Conservation (phyloP, 2,113 vertebrate species). For the Tyto alba region DNA sequence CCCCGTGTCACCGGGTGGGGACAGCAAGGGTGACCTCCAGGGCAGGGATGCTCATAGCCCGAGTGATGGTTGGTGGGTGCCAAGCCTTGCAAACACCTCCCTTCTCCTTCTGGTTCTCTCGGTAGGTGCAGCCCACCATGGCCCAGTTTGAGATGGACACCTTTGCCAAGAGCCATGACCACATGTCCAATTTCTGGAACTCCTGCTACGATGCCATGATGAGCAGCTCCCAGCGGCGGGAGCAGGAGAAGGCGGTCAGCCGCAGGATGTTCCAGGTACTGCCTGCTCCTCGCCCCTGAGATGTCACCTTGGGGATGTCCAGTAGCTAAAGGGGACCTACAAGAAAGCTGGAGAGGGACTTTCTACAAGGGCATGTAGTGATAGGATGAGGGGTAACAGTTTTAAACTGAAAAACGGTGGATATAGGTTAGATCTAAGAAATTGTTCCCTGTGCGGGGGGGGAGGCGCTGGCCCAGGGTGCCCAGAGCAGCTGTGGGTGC, state of each 20-base stretch:
- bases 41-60: neutral
- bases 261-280: conserved; percentile 85
- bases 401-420: too few species aligned
- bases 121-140: conserved; percentile 88
- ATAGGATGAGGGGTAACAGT: too few species aligned
- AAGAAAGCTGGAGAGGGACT: too few species aligned
- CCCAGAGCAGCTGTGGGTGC: too few species aligned
- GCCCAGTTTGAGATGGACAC: conserved; percentile 91
- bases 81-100: rapidly evolving
- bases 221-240: conserved; percentile 81
- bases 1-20: neutral
- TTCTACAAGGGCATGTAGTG: too few species aligned
- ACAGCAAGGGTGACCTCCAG: neutral
- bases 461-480: too few species aligned
- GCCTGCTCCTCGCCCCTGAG: neutral
- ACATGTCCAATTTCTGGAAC: conserved; percentile 98
- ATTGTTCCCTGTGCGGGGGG: too few species aligned
- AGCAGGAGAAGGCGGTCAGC: conserved; percentile 79
- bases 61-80: neutral
- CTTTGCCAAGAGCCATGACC: conserved; percentile 90
- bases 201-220: conserved; percentile 93
- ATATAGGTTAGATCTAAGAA: too few species aligned
- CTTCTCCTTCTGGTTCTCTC: rapidly evolving
- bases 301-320: neutral
- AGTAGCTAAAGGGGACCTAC: too few species aligned